These are phyloP conservation scores for Drosophila nigromelanica DNA, from an alignment of 1,140 invertebrate species.

Conservation along the genomic window DNA sequence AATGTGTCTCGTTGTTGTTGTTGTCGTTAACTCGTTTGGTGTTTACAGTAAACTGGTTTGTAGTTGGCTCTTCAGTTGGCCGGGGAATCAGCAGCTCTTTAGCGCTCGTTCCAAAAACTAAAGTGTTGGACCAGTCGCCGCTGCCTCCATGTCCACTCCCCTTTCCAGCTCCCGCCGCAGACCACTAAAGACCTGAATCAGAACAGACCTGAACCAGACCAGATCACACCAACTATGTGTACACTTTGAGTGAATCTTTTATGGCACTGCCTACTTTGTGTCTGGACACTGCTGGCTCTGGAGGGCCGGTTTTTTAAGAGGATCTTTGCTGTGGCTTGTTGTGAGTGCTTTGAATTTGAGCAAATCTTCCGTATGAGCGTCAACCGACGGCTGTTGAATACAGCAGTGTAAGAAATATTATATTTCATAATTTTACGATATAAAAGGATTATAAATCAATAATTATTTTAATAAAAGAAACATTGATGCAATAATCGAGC, in stretches of 20 bases:
- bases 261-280: conserved; percentile 71
- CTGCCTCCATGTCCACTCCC: conserved; percentile 4
- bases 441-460: no score
- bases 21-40: conserved; percentile 70
- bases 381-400: conserved; percentile 27
- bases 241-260: conserved; percentile 69
- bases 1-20: conserved; percentile 53
- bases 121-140: conserved; percentile 72
- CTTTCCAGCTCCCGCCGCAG: not conserved
- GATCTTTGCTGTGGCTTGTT: not conserved
- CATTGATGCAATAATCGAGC: no score
- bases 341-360: not conserved
- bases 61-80: conserved; percentile 44
- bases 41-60: conserved; percentile 65
- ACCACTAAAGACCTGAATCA: not conserved
- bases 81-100: conserved; percentile 75
- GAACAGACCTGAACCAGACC: conserved; percentile 7
- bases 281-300: not conserved
- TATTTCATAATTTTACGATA: not conserved
- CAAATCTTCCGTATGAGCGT: not conserved
- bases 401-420: not conserved
- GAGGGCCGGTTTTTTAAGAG: conserved; percentile 46
- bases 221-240: conserved; percentile 35
- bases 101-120: conserved; percentile 75
- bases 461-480: no score